Conservation (phyloP, 1,140 invertebrate genomes). For the Diploscapter pachys region DNA sequence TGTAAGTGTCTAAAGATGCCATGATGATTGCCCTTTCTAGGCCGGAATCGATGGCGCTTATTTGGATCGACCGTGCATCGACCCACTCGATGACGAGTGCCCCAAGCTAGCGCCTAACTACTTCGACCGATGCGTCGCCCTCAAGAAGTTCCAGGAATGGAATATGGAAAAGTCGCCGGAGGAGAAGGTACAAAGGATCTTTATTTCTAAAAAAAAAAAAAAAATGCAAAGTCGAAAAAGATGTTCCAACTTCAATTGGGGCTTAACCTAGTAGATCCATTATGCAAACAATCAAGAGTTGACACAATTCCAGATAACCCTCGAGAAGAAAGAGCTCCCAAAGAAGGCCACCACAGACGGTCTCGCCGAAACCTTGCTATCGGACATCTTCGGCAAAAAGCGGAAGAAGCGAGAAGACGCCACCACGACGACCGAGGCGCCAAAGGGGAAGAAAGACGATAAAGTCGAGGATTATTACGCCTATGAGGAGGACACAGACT, state of each 20-base stretch:
- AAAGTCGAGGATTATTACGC: slow-evolving; percentile 51
- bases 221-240: too few relatives aligned
- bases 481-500: slow-evolving; percentile 50
- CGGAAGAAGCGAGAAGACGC: slow-evolving; percentile 30
- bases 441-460: slow-evolving; percentile 33
- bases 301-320: neutral
- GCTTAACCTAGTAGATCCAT: too few relatives aligned
- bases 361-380: slow-evolving; percentile 20
- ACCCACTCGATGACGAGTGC: slow-evolving; percentile 83
- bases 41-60: slow-evolving; percentile 90
- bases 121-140: slow-evolving; percentile 51
- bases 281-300: neutral
- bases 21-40: slow-evolving; percentile 52
- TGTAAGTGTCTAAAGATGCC: too few relatives aligned
- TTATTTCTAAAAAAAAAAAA: slow-evolving; percentile 9
- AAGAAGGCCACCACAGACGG: slow-evolving; percentile 5
- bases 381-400: slow-evolving; percentile 31
- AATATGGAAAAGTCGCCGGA: slow-evolving; percentile 25
- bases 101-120: slow-evolving; percentile 88
- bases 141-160: slow-evolving; percentile 33
- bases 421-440: slow-evolving; percentile 4
- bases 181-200: slow-evolving; percentile 10
- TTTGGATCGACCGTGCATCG: slow-evolving; percentile 90
- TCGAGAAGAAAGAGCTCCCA: slow-evolving; percentile 4
- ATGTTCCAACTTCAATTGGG: too few relatives aligned